Evolutionary conservation across 2,797 vertebrate genomes (phyloP).

Genomic region (Eupleurogrammus muticus): DNA sequence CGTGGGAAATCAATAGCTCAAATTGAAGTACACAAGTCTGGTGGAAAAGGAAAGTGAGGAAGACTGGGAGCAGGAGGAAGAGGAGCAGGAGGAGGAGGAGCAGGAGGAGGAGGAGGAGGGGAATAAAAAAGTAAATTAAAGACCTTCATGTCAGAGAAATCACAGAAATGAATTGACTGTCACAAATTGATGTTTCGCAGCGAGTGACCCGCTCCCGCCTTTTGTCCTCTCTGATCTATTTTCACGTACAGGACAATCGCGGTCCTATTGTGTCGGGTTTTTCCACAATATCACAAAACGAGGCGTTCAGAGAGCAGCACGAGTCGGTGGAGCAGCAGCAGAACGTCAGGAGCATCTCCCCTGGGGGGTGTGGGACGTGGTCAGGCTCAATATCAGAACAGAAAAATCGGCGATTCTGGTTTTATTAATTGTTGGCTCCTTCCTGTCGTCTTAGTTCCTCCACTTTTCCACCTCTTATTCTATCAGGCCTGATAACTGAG

Average conservation of each 20-base stretch:
- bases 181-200: conserved; percentile 42
- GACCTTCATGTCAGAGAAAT: conserved; percentile 55
- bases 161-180: conserved; percentile 22
- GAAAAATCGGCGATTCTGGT: too few relatives aligned
- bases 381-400: too few relatives aligned
- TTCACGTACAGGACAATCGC: conserved; percentile 40
- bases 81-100: too few relatives aligned
- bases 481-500: too few relatives aligned
- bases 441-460: too few relatives aligned
- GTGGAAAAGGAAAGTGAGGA: conserved; percentile 44
- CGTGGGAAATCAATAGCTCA: conserved; percentile 65
- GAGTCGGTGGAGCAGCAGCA: conserved; percentile 12
- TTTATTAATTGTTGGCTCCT: too few relatives aligned
- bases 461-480: too few relatives aligned
- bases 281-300: conserved; percentile 42
- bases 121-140: conserved; percentile 59
- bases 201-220: neutral
- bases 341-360: too few relatives aligned
- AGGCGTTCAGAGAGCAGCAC: conserved; percentile 35
- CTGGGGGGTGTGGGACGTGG: too few relatives aligned
- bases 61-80: too few relatives aligned
- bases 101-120: too few relatives aligned
- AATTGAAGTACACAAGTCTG: conserved; percentile 60
- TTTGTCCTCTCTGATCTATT: conserved; percentile 33
- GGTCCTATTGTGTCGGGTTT: conserved; percentile 44